These are phyloP conservation scores for Gymnocypris eckloni DNA, from an alignment of 2,797 vertebrate species.

Conservation along the genomic window DNA sequence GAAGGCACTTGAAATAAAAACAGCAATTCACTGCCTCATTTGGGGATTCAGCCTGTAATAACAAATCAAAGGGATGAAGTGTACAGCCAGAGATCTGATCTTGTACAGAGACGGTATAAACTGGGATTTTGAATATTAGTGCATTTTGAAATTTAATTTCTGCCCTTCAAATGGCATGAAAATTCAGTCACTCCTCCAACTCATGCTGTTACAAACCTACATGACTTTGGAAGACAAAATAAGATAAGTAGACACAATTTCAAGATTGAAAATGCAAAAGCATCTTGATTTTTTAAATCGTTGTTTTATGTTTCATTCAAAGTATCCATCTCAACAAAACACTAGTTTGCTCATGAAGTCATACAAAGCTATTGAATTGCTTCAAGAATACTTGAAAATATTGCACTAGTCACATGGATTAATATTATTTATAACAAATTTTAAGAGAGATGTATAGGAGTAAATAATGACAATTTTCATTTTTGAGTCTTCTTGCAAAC, in stretches of 20 bases:
- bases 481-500: slow-evolving; percentile 38
- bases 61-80: background rate
- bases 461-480: background rate
- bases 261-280: background rate
- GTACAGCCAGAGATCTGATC: background rate
- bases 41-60: background rate
- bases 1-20: slow-evolving; percentile 55
- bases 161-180: background rate
- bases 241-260: background rate
- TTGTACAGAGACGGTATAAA: background rate
- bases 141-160: slow-evolving; percentile 6
- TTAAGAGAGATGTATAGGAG: too few species aligned
- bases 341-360: background rate
- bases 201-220: background rate
- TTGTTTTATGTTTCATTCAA: background rate
- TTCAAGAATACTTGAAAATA: background rate
- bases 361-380: background rate
- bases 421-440: too few species aligned
- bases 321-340: background rate
- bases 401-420: background rate
- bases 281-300: background rate
- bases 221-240: background rate
- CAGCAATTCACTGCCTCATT: slow-evolving; percentile 55
- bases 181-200: background rate
- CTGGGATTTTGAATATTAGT: background rate